A percentile compares a stretch with the other conserved stretches of the same genome.
These are phyloP conservation scores for Nebria salina DNA, from an alignment of 2,888 invertebrate genomes.

Conservation along the genomic window DNA sequence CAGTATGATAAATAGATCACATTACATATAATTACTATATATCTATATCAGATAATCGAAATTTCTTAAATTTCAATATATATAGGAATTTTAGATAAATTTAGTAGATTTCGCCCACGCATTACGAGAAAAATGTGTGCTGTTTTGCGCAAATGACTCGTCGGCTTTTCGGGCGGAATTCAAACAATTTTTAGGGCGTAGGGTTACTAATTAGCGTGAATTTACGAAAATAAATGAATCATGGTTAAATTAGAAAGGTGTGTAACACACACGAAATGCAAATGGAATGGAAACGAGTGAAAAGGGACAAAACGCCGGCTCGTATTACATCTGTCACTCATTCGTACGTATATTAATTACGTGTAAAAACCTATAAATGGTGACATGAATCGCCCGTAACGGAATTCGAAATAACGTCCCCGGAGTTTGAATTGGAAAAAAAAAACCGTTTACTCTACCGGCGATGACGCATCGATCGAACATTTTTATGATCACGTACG, in stretches of 20 bases:
- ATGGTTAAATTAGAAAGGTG: constrained; percentile 28
- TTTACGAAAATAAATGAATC: not conserved
- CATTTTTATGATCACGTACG: constrained; percentile 22
- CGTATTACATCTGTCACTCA: too few relatives aligned
- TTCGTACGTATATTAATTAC: not conserved
- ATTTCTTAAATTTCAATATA: too few relatives aligned
- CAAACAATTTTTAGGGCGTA: not conserved
- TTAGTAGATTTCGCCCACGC: too few relatives aligned
- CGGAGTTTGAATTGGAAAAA: not conserved
- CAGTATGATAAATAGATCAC: too few relatives aligned
- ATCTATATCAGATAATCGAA: too few relatives aligned
- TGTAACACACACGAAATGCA: too few relatives aligned
- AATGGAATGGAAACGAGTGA: not conserved
- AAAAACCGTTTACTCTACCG: constrained; percentile 54
- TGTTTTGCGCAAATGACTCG: too few relatives aligned
- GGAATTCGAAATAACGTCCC: not conserved
- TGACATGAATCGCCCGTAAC: not conserved
- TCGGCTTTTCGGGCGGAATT: not conserved
- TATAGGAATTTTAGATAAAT: too few relatives aligned
- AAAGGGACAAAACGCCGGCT: constrained; percentile 14
- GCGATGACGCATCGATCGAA: constrained; percentile 71
- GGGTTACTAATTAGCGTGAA: too few relatives aligned
- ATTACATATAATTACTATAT: too few relatives aligned
- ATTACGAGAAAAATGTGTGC: too few relatives aligned
- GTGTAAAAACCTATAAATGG: not conserved